phyloP scores from a whole-genome alignment of 2,113 vertebrate genomes.

The Hepsetus odoe region DNA sequence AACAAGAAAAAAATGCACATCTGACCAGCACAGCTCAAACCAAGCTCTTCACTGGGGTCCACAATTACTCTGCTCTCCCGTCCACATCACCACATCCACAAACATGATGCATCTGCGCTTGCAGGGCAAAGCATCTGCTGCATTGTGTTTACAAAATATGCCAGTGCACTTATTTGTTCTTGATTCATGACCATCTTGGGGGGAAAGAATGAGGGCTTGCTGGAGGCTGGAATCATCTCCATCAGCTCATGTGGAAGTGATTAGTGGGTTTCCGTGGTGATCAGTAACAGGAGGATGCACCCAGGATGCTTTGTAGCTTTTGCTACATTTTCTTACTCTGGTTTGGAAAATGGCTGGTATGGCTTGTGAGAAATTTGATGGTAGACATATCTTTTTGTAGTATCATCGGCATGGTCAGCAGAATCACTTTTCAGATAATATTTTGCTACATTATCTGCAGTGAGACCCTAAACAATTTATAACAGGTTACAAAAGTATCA shows the following conservation, averaged over 20 bases:
- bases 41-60: not conserved
- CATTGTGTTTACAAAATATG: slow-evolving; percentile 36
- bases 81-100: not conserved
- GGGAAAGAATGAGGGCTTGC: not conserved
- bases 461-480: too few species aligned
- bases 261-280: slow-evolving; percentile 26
- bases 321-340: not conserved
- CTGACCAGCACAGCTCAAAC: not conserved
- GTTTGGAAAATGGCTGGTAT: not conserved
- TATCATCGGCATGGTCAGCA: not conserved
- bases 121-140: slow-evolving; percentile 9
- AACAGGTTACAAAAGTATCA: too few species aligned
- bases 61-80: not conserved
- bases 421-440: too few species aligned
- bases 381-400: too few species aligned
- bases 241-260: slow-evolving; percentile 31
- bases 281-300: slow-evolving; percentile 15
- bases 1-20: not conserved
- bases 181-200: slow-evolving; percentile 23
- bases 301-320: not conserved
- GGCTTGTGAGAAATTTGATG: not conserved
- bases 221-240: not conserved
- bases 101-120: slow-evolving; percentile 18
- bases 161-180: slow-evolving; percentile 9
- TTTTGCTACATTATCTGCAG: too few species aligned